Evolutionary conservation across 2,113 vertebrate genomes (phyloP).

Genomic region (Tetrax tetrax): DNA sequence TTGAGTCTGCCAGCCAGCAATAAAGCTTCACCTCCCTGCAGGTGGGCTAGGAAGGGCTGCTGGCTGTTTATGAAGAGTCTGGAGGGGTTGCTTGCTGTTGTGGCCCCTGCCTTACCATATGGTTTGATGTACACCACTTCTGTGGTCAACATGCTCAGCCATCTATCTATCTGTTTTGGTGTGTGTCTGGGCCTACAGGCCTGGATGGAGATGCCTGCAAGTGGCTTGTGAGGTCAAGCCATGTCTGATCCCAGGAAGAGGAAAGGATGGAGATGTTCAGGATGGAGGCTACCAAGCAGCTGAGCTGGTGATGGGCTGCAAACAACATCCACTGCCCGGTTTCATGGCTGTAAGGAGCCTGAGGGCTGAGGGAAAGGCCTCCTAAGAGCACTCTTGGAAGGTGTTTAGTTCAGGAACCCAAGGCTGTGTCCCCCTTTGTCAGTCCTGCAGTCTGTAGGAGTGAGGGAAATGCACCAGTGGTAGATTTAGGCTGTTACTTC

Average conservation of each 20-base stretch:
- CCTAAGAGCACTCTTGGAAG: background rate
- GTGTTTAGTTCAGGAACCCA: background rate
- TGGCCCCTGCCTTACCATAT: too few relatives aligned
- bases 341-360: background rate
- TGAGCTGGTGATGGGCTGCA: background rate
- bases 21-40: background rate
- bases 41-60: background rate
- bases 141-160: rapidly evolving
- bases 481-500: background rate
- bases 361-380: background rate
- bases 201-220: background rate
- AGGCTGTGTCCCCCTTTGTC: background rate
- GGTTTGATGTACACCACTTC: background rate
- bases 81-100: background rate
- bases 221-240: background rate
- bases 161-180: rapidly evolving
- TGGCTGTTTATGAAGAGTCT: background rate
- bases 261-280: rapidly evolving
- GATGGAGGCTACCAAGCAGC: background rate
- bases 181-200: background rate
- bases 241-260: background rate
- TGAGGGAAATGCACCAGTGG: rapidly evolving
- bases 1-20: background rate
- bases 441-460: background rate
- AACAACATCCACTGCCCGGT: background rate